Percentiles rank a stretch among this genome's conserved stretches.
These are phyloP conservation scores for Tenualosa ilisha DNA, from an alignment of 2,797 vertebrate genomes.

Conservation along the genomic window DNA sequence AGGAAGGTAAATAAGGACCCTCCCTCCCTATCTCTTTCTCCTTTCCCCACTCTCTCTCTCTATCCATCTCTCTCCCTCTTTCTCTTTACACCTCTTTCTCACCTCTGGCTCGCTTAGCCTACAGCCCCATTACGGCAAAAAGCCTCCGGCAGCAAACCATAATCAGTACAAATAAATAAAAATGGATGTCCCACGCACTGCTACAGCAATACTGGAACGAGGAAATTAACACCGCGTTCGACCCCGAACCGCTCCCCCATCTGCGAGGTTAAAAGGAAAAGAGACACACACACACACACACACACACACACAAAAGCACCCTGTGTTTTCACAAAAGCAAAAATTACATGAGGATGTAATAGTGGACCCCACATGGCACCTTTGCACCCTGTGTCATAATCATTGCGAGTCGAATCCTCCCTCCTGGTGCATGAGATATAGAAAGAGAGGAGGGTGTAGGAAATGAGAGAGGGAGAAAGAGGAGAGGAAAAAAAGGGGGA, in stretches of 20 bases:
- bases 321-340: slow-evolving; percentile 20
- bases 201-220: slow-evolving; percentile 20
- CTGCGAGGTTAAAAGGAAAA: slow-evolving; percentile 14
- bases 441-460: background rate
- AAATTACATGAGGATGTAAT: slow-evolving; percentile 4
- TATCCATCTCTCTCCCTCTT: background rate
- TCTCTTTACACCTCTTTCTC: background rate
- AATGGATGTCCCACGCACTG: slow-evolving; percentile 22
- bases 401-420: background rate
- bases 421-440: background rate
- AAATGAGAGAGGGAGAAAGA: too few relatives aligned
- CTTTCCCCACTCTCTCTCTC: background rate
- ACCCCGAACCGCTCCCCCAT: background rate
- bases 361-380: background rate
- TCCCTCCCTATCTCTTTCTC: background rate
- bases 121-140: slow-evolving; percentile 23
- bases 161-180: slow-evolving; percentile 45
- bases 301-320: too few relatives aligned
- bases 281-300: background rate
- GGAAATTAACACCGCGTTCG: slow-evolving; percentile 29
- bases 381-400: background rate
- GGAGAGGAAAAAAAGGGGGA: background rate
- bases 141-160: slow-evolving; percentile 32
- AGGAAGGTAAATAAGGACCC: background rate
- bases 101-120: background rate